A percentile compares a stretch with the other conserved stretches of the same genome.
These are phyloP conservation scores for Cynaeus angustus DNA, from an alignment of 2,888 invertebrate species.

Conservation along the genomic window DNA sequence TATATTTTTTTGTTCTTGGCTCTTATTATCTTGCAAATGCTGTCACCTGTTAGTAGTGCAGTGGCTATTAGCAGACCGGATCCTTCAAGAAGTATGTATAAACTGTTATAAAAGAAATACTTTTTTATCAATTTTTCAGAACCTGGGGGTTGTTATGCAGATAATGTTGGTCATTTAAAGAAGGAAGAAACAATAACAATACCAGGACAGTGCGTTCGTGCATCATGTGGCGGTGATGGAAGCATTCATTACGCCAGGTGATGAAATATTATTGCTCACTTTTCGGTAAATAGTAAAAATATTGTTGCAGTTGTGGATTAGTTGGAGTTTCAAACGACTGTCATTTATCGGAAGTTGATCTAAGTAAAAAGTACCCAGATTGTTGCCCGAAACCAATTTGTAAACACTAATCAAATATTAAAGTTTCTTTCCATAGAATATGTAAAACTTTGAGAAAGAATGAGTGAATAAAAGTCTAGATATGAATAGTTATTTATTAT, in stretches of 20 bases:
- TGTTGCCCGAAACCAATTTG: background rate
- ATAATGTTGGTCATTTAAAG: background rate
- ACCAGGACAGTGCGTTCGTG: background rate
- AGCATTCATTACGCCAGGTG: background rate
- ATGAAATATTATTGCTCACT: background rate
- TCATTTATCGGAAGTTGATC: background rate
- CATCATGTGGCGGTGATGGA: background rate
- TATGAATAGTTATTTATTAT: no score
- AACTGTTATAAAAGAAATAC: background rate
- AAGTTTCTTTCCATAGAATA: no score
- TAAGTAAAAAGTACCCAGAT: background rate
- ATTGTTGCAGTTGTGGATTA: background rate
- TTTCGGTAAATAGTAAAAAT: background rate
- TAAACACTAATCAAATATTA: no score
- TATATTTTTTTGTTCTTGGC: no score
- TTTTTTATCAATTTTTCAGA: background rate
- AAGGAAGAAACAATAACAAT: background rate
- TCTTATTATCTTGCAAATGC: no score
- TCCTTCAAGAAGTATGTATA: background rate
- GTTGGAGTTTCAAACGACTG: background rate
- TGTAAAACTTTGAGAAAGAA: no score
- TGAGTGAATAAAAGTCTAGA: no score
- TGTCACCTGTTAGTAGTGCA: no score
- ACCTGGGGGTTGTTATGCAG: constrained; percentile 3
- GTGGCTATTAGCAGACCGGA: background rate